These are phyloP conservation scores for Xenopus laevis DNA, from an alignment of 2,113 vertebrate species.

Conservation along the genomic window DNA sequence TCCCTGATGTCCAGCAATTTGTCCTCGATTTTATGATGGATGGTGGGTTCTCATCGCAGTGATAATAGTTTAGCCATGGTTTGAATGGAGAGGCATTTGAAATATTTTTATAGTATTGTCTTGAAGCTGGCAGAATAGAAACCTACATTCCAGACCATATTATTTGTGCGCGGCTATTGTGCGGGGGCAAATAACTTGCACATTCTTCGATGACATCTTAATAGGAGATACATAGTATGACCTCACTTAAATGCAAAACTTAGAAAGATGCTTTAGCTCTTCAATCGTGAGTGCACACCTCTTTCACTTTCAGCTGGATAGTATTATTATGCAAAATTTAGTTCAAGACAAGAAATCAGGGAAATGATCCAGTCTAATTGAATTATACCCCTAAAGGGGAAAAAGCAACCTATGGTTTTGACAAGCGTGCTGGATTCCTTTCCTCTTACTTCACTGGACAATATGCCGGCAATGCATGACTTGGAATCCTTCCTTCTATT, in stretches of 20 bases:
- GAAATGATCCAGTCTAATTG: background rate
- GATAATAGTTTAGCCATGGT: background rate
- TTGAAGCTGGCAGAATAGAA: background rate
- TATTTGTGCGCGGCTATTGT: background rate
- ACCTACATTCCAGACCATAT: background rate
- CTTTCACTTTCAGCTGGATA: background rate
- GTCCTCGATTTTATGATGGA: background rate
- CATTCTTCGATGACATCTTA: background rate
- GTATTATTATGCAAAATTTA: background rate
- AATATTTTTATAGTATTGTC: background rate
- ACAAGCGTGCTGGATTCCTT: background rate
- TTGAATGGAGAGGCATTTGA: background rate
- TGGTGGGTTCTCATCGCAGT: background rate
- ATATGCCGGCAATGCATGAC: background rate
- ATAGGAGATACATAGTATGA: background rate
- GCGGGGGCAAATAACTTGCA: background rate
- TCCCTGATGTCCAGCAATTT: too few relatives aligned
- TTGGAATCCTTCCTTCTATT: background rate
- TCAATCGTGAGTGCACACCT: too few relatives aligned
- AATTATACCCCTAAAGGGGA: background rate
- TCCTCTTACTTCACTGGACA: background rate
- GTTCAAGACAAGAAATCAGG: background rate
- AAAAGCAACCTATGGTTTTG: background rate
- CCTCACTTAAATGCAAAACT: background rate
- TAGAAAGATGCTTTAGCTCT: background rate